Conservation (phyloP, 2,113 vertebrate genomes). For the Tringa solitaria region DNA sequence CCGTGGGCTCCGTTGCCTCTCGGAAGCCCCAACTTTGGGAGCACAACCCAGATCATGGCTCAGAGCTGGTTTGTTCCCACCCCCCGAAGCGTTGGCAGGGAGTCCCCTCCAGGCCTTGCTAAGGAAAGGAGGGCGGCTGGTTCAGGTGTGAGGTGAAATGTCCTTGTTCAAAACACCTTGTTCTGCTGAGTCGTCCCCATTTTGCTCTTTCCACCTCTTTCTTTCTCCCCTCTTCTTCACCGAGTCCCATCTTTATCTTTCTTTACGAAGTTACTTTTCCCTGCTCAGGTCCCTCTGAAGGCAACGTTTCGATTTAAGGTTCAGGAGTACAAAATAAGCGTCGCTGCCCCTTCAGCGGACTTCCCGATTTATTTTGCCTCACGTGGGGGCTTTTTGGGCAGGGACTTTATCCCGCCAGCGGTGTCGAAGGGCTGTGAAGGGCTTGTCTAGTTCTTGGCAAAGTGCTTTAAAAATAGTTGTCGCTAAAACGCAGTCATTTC, state of each 20-base stretch:
- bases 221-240: background rate
- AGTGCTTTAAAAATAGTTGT: background rate
- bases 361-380: background rate
- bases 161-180: no score
- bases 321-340: background rate
- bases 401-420: background rate
- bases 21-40: background rate
- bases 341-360: fast-evolving
- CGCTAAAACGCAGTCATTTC: background rate
- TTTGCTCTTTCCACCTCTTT: background rate
- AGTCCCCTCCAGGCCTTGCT: background rate
- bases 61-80: background rate
- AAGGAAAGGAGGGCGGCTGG: background rate
- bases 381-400: background rate
- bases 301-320: fast-evolving
- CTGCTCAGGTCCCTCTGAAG: background rate
- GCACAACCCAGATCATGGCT: background rate
- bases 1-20: background rate
- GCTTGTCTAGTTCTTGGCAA: background rate
- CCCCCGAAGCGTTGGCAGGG: background rate
- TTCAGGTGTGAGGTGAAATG: background rate
- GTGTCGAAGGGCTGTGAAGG: background rate
- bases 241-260: fast-evolving
- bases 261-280: background rate
- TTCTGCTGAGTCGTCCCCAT: fast-evolving